Base-by-base conservation (phyloP, 2,888 invertebrate genomes). In the Ellobium chinense region DNA sequence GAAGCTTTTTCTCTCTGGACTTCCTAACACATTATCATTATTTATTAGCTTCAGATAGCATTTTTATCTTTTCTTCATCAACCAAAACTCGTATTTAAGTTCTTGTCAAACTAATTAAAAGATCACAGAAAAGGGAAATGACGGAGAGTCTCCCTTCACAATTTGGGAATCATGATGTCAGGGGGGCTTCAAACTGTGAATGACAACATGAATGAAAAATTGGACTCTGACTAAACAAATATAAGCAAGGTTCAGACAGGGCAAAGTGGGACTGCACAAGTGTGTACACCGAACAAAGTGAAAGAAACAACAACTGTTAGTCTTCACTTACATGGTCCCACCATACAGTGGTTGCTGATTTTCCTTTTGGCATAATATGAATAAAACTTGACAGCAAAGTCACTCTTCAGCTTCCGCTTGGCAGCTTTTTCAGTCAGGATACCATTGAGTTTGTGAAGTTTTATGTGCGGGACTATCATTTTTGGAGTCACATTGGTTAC, bases 351-450 rank as follows among this genome's bases (percentile, higher is more conserved):
- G 74, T 89, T 87, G 63, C 86, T 81, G 36, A 87, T 83, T 83
- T 86, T 89, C 80, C 85, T 85, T 73, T 87, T 87, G 39, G 86
- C 87, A 82, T 87, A 86, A 37, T 82, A 85, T 18, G 87, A 85
- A 78, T 90, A 91, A 73, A 85, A 87, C 46, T 87, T 85, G 56
- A 87, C 85, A 82, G 90, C 88, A 79, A 88, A 87, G 80, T 89
- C 88, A 37, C 87, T 88, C 83, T 89, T 90, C 60, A 92, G 83
- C 83, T 88, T 89, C 62, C 85, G 85, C 81, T 87, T 88, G 14
- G 89, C 86, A 68, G 89, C 90, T 78, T 86, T 87, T 73, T 89
- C 89, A 37, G 89, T 85, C 31, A 91, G 73, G 7, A 90, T 80
- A 77, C 88, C 86, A 68, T 87, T 87, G 2, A 89, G 83, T 83